phyloP scores from a whole-genome alignment of 1,140 invertebrate species.

The Cherax quadricarinatus region DNA sequence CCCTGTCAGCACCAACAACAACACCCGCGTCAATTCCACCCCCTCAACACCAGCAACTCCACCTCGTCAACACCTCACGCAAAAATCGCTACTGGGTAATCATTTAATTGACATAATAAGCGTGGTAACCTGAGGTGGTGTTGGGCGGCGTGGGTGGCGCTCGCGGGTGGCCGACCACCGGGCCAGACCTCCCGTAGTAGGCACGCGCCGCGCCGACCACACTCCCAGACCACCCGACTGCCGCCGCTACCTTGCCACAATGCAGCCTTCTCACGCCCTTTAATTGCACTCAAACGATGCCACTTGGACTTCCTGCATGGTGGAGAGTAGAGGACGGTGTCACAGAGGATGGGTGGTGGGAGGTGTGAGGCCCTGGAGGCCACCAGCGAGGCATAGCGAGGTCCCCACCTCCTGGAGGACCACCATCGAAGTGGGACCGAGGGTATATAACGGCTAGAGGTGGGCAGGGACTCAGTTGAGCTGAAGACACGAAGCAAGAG shows the following conservation, averaged over 20 bases:
- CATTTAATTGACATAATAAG: constrained; percentile 43
- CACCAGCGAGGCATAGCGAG: not conserved
- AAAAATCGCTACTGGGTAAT: constrained; percentile 36
- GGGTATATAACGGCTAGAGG: constrained; percentile 28
- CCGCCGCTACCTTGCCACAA: not conserved
- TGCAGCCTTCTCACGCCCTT: not conserved
- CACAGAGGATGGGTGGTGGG: not conserved
- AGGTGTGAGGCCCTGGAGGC: not conserved
- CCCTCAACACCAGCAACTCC: not conserved
- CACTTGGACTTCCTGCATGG: not conserved
- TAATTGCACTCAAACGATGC: not conserved
- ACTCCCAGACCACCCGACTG: constrained; percentile 34
- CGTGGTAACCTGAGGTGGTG: not conserved
- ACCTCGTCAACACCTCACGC: constrained; percentile 25
- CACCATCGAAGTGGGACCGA: constrained; percentile 47
- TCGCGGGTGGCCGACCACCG: constrained; percentile 45
- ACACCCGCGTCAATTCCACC: too few relatives aligned
- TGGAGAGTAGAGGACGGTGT: not conserved
- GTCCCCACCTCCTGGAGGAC: constrained; percentile 3
- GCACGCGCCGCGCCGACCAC: constrained; percentile 40
- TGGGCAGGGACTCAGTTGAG: not conserved
- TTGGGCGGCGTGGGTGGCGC: constrained; percentile 27
- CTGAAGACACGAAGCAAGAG: not conserved
- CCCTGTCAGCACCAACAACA: too few relatives aligned
- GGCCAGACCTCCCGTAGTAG: constrained; percentile 17